Evolutionary conservation across 2,797 vertebrate genomes (phyloP).

Genomic region (Hippocampus kuda): DNA sequence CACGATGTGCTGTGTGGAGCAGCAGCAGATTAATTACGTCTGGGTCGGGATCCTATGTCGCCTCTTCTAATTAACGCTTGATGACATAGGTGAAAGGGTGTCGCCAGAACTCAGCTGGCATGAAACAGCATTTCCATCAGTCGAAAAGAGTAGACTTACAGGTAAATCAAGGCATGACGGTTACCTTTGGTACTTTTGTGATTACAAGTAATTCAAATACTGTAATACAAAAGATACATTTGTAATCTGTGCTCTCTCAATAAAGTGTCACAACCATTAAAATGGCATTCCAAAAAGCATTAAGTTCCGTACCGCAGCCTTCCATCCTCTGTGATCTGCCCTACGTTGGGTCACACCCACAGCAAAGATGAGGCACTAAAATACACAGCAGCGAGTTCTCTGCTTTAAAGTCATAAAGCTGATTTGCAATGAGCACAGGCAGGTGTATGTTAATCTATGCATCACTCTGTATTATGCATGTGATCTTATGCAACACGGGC

Average conservation of each 20-base stretch:
- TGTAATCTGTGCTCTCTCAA: background rate
- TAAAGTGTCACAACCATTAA: background rate
- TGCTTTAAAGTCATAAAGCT: slow-evolving; percentile 20
- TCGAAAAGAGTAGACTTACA: slow-evolving; percentile 28
- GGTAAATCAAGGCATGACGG: slow-evolving; percentile 7
- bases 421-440: slow-evolving; percentile 23
- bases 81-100: slow-evolving; percentile 35
- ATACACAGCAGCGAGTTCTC: slow-evolving; percentile 13
- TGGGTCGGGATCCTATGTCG: slow-evolving; percentile 45
- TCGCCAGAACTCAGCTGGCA: slow-evolving; percentile 17
- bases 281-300: slow-evolving; percentile 1
- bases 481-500: slow-evolving; percentile 42
- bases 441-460: slow-evolving; percentile 51
- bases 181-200: background rate
- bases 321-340: background rate
- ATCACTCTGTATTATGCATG: slow-evolving; percentile 52
- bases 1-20: slow-evolving; percentile 21
- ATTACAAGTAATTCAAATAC: no score
- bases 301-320: background rate
- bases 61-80: slow-evolving; percentile 51
- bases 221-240: background rate
- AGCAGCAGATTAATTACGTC: slow-evolving; percentile 49
- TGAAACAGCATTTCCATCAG: slow-evolving; percentile 45
- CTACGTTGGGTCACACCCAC: background rate
- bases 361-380: slow-evolving; percentile 9